These are phyloP conservation scores for Stegastes partitus DNA, from an alignment of 2,113 vertebrate species.

Conservation along the genomic window DNA sequence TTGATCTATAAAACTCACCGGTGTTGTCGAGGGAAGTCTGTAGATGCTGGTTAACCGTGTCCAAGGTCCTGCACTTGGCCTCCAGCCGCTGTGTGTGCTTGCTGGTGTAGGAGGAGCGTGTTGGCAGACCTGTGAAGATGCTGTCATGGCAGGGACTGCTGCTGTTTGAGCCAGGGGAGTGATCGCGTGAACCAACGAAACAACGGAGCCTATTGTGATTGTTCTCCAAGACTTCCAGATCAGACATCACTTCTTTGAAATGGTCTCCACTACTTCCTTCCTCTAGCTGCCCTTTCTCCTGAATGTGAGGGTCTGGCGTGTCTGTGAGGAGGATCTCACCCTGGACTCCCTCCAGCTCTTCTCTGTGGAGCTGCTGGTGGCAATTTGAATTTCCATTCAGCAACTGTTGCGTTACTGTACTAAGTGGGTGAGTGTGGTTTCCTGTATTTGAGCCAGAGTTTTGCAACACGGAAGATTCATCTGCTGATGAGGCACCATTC, in stretches of 20 bases:
- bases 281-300: slow-evolving; percentile 88
- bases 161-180: slow-evolving; percentile 51
- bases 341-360: slow-evolving; percentile 35
- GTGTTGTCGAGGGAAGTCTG: slow-evolving; percentile 84
- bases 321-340: slow-evolving; percentile 67
- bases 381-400: slow-evolving; percentile 47
- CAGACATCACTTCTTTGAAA: slow-evolving; percentile 62
- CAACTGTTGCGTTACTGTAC: slow-evolving; percentile 4
- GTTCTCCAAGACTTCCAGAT: slow-evolving; percentile 88
- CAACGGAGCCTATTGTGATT: slow-evolving; percentile 47
- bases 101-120: slow-evolving; percentile 57
- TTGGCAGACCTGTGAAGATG: slow-evolving; percentile 82
- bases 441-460: slow-evolving; percentile 10
- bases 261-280: slow-evolving; percentile 74
- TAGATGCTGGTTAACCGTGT: slow-evolving; percentile 78
- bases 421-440: not conserved
- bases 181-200: slow-evolving; percentile 46
- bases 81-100: slow-evolving; percentile 79
- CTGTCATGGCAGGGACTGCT: slow-evolving; percentile 51
- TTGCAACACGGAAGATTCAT: slow-evolving; percentile 5
- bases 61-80: slow-evolving; percentile 76
- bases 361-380: slow-evolving; percentile 10
- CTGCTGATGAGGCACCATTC: slow-evolving; percentile 29
- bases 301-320: slow-evolving; percentile 75
- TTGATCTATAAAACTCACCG: slow-evolving; percentile 52